These are phyloP conservation scores for Myotis findleyi DNA, from an alignment of 2,797 vertebrate genomes.

Conservation along the genomic window DNA sequence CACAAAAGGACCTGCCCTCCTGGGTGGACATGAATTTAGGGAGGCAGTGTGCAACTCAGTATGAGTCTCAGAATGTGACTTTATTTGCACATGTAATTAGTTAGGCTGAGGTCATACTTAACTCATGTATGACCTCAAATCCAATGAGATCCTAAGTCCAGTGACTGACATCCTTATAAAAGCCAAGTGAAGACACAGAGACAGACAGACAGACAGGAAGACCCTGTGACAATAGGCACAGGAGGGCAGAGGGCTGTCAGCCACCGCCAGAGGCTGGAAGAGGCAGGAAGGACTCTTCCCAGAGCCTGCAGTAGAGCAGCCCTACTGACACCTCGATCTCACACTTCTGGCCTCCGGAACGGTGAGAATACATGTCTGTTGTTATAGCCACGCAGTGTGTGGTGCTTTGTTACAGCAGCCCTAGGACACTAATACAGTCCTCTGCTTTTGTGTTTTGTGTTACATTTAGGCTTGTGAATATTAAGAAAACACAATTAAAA, in stretches of 20 bases:
- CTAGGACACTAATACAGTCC: rapidly evolving
- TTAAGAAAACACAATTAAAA: neutral
- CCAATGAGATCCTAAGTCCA: neutral
- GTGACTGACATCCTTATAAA: neutral
- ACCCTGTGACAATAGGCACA: rapidly evolving
- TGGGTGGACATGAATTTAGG: too few species aligned
- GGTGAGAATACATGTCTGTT: rapidly evolving
- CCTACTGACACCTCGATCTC: neutral
- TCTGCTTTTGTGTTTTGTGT: neutral
- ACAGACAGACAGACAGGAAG: neutral
- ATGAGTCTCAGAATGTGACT: neutral
- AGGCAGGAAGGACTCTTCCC: rapidly evolving
- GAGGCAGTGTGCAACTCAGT: too few species aligned
- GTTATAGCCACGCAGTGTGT: neutral
- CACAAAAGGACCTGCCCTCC: neutral
- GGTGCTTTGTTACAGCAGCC: neutral
- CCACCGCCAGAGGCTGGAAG: neutral
- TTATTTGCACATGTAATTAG: neutral
- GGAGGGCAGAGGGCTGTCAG: neutral
- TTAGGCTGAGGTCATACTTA: neutral
- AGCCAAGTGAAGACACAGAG: neutral
- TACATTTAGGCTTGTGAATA: neutral
- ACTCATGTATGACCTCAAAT: neutral
- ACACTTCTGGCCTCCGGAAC: neutral
- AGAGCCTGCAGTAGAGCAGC: neutral